These are phyloP conservation scores for Eulemur rufifrons DNA, from an alignment of 2,113 vertebrate genomes.

Conservation along the genomic window DNA sequence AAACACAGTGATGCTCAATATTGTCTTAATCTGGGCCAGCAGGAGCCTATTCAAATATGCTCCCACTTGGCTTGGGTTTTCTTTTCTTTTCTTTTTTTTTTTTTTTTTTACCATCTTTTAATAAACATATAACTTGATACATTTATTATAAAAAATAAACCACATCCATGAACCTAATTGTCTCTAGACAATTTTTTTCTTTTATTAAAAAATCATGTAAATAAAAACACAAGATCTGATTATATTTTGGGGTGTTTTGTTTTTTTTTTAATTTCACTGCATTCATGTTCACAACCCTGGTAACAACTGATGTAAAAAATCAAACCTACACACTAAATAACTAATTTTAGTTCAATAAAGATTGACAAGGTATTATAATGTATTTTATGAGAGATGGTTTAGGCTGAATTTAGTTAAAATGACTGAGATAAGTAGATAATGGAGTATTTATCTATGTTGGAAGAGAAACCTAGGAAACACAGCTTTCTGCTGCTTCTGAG, in stretches of 20 bases:
- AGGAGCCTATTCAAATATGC: background rate
- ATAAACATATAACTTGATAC: background rate
- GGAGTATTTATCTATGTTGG: conserved; percentile 42
- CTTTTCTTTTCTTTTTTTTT: background rate
- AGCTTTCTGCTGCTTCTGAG: background rate
- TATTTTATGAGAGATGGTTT: conserved; percentile 35
- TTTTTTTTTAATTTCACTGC: background rate
- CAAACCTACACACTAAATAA: conserved; percentile 37
- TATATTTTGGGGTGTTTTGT: background rate
- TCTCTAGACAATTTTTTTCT: conserved; percentile 1
- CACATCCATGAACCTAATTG: conserved; percentile 32
- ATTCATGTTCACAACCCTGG: conserved; percentile 50
- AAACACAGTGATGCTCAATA: background rate
- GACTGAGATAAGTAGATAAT: conserved; percentile 37
- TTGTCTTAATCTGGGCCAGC: background rate
- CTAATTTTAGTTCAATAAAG: conserved; percentile 61
- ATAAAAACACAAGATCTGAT: conserved; percentile 31
- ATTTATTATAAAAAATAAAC: background rate
- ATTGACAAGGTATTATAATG: conserved; percentile 31
- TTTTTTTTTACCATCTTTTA: background rate
- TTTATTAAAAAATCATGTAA: conserved; percentile 51
- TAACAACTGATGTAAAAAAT: conserved; percentile 28
- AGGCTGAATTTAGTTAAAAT: conserved; percentile 38
- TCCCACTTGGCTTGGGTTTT: background rate
- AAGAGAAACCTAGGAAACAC: background rate